Conservation (phyloP, 2,888 invertebrate genomes). For the Leptinotarsa tumamoca region DNA sequence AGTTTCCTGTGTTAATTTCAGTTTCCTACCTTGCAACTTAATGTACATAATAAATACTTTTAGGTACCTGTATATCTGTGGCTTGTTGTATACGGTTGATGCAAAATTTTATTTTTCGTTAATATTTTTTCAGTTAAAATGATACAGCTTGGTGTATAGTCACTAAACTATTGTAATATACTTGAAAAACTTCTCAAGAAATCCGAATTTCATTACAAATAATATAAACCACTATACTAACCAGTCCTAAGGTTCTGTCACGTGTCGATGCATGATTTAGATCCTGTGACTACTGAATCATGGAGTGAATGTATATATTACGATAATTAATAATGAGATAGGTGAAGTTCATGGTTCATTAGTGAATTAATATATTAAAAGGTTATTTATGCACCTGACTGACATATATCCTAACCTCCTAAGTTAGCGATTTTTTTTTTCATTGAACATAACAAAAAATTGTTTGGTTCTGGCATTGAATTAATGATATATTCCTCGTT, state of each 20-base stretch:
- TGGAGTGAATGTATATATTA: constrained; percentile 12
- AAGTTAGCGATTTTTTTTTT: no score
- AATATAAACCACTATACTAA: constrained; percentile 58
- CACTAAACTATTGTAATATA: constrained; percentile 62
- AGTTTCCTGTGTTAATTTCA: constrained; percentile 28
- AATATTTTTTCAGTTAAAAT: constrained; percentile 45
- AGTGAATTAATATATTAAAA: background rate
- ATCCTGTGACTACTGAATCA: background rate
- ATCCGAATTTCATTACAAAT: constrained; percentile 65
- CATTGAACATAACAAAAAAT: no score
- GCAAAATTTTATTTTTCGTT: constrained; percentile 56
- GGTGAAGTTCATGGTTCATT: constrained; percentile 4
- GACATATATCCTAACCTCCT: no score
- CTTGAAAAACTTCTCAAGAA: constrained; percentile 65
- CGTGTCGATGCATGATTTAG: constrained; percentile 52
- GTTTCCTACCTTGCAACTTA: constrained; percentile 46
- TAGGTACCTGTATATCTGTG: constrained; percentile 67
- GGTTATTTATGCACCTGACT: no score
- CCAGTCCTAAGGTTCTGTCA: constrained; percentile 53
- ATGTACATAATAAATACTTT: constrained; percentile 61
- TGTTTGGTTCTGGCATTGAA: no score
- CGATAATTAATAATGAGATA: background rate
- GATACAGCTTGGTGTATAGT: constrained; percentile 59
- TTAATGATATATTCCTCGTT: no score
- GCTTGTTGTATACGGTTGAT: constrained; percentile 65